Evolutionary conservation across 2,888 invertebrate genomes (phyloP), one percentile per base, ranked within the genome.

Genomic region (Doris montereyensis): DNA sequence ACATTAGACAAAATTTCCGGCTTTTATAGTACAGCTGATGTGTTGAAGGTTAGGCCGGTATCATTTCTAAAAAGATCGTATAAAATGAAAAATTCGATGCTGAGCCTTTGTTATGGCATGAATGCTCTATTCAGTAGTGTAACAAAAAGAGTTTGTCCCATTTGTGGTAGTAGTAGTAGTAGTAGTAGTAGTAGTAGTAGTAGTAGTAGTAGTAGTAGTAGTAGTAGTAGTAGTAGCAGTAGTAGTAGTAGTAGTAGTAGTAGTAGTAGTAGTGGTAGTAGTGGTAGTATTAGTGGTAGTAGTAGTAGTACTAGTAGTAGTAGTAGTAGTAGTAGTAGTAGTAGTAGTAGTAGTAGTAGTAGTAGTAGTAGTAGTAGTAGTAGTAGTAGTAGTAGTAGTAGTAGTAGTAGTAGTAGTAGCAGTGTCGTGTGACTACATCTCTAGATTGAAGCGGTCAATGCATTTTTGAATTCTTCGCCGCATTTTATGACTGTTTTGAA

Each of bases 131-230:
- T n/a, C n/a, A n/a, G n/a, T n/a, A n/a, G n/a, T n/a, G n/a, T n/a
- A n/a, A n/a, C n/a, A n/a, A n/a, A n/a, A n/a, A n/a, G n/a, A n/a
- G n/a, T n/a, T n/a, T n/a, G n/a, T n/a, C n/a, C n/a, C n/a, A n/a
- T n/a, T n/a, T n/a, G 62, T 62, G 24, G 62, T 62, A 62, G 62
- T 62, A 62, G 62, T 62, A 62, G 62, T 62, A 62, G 62, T 62
- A 62, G 62, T 62, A 62, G 62, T 62, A 62, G 62, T 62, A 62
- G 62, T 62, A 62, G 62, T 62, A 62, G 62, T 62, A 62, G 62
- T 62, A 62, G 62, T 62, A 62, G 62, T 62, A 62, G 62, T 62
- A 62, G 62, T 62, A 62, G 62, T 62, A 62, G 62, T 62, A 62
- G 62, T 62, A 62, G 62, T 62, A 62, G 62, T 62, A 62, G 62